Conservation (phyloP, 1,140 invertebrate genomes). For the Hycleus phaleratus region DNA sequence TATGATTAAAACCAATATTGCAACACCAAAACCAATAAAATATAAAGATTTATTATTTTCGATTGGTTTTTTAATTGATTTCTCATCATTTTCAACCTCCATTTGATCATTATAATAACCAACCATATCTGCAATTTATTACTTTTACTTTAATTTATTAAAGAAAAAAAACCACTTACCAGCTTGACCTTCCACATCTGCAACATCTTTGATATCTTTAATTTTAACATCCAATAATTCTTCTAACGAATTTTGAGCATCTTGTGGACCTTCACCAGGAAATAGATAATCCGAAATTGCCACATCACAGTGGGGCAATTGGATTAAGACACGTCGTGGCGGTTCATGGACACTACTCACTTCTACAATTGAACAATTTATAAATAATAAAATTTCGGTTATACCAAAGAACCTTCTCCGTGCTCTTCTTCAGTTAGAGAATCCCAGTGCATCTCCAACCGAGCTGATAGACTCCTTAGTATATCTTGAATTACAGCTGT, state of each 20-base stretch:
- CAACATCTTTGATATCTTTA: slow-evolving; percentile 55
- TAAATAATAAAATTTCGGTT: not conserved
- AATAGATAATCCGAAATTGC: slow-evolving; percentile 77
- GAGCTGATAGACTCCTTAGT: slow-evolving; percentile 63
- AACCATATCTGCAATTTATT: not conserved
- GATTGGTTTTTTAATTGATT: slow-evolving; percentile 34
- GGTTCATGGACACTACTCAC: slow-evolving; percentile 69
- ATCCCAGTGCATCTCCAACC: slow-evolving; percentile 80
- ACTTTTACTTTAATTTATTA: not conserved
- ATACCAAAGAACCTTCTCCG: slow-evolving; percentile 28
- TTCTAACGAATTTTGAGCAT: slow-evolving; percentile 62
- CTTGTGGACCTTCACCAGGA: slow-evolving; percentile 68
- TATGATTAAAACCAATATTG: slow-evolving; percentile 50
- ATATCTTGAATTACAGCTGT: slow-evolving; percentile 68
- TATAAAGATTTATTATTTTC: slow-evolving; percentile 50
- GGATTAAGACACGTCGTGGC: slow-evolving; percentile 66
- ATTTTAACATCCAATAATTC: slow-evolving; percentile 66
- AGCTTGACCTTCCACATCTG: slow-evolving; percentile 59
- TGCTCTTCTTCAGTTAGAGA: slow-evolving; percentile 66
- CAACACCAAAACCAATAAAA: slow-evolving; percentile 46
- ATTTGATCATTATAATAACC: not conserved
- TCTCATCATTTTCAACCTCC: no score
- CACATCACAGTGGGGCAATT: slow-evolving; percentile 54
- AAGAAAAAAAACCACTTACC: slow-evolving; percentile 18
- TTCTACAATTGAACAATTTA: slow-evolving; percentile 38